phyloP scores from a whole-genome alignment of 2,113 vertebrate genomes.

The Propithecus coquereli region DNA sequence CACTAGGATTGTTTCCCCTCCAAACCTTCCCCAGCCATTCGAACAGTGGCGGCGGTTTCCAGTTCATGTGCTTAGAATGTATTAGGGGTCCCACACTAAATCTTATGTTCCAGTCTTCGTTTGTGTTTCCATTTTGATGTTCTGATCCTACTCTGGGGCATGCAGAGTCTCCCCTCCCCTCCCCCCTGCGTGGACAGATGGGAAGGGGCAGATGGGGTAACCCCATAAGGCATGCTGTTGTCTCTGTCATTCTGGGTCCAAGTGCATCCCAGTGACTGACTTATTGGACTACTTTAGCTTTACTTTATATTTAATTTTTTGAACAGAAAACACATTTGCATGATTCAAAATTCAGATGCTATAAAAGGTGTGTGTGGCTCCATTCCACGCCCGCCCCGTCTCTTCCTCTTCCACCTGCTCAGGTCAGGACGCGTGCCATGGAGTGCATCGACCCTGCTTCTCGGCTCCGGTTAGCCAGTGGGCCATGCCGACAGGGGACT shows the following conservation, averaged over 20 bases:
- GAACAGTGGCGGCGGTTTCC: neutral
- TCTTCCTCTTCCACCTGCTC: neutral
- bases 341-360: neutral
- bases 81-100: fast-evolving
- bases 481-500: neutral
- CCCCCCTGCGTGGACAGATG: fast-evolving
- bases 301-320: neutral
- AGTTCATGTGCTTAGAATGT: neutral
- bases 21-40: neutral
- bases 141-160: neutral
- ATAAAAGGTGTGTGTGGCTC: neutral
- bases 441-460: neutral
- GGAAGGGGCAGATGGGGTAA: neutral
- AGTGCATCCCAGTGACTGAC: neutral
- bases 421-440: neutral
- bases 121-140: neutral
- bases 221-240: too few species aligned
- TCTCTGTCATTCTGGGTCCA: neutral
- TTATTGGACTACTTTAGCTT: neutral
- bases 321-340: neutral
- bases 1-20: neutral
- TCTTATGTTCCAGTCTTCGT: neutral
- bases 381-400: fast-evolving
- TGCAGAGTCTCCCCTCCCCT: neutral
- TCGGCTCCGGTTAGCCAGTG: neutral